Base-by-base conservation (phyloP, 1,140 invertebrate genomes). In the Drosophila pruinosa region DNA sequence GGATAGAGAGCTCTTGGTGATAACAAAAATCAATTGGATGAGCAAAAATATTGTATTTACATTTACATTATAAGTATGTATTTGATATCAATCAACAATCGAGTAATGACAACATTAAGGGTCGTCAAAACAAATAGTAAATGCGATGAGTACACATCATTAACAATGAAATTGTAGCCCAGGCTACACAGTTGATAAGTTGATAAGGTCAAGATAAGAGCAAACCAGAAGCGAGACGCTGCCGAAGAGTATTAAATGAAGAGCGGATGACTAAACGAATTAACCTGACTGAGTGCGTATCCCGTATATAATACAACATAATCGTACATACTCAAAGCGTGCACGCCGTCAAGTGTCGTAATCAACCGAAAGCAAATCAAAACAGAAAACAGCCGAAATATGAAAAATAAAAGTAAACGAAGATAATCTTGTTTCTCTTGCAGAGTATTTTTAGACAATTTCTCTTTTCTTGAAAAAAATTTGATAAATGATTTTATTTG, bases 141-240 rank as follows among this genome's bases (percentile, higher is more conserved):
- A 59, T 68, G 56, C 24, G 56, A 5, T 56, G 24, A 57, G 12
- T 41, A 19, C 47, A 41, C 52, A 58, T 15, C 45, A 34, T 57
- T 19, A 61, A 26, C 52, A 28, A 50, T 19, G 8, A 52, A 54
- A n/a, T 36, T 22, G 22, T 39, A 39, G 24, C 6, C 34, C 14
- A 65, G 41, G n/a, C n/a, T n/a, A n/a, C n/a, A n/a, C n/a, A n/a
- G n/a, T n/a, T n/a, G n/a, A 57, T 52, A 24, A 28, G 36, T 31
- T 65, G 68, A 71, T 71, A 71, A 57, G 34, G 43, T 41, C 24
- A 50, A 21, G 67, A 64, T 56, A 71, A 52, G 52, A 57, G 31
- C 50, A 48, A 12, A 24, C 19, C 1, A 22, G 17, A 22, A 7
- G 22, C 0, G 4, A 31, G 5, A 1, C n/a, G 6, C 3, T 26